Base-by-base conservation (phyloP, 1,140 invertebrate species). In the Bombus confusus region DNA sequence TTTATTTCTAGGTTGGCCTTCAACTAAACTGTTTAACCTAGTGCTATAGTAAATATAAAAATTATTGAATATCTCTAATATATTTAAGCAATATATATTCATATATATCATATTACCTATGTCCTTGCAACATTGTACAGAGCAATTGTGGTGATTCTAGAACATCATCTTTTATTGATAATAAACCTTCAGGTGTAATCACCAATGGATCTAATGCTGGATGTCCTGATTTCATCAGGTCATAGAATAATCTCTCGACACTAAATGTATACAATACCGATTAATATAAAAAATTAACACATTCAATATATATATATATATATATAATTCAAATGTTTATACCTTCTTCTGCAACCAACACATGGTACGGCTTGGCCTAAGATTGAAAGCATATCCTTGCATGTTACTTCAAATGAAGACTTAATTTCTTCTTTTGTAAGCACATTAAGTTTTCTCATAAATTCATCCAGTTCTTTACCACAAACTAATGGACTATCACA, bases 311-410 rank as follows among this genome's bases (percentile, higher is more conserved):
- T 28, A 76, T n/a, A 64, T 43, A 31, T 18, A 25, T 28, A 76
- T n/a, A 39, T 64, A 4, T 59, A 59, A 74, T 25, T 72, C 3
- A 22, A 69, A 28, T 12, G 39, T 62, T 74, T 31, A 78, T 96
- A 98, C 98, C 98, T 98, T 96, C 97, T 96, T 89, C 98, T 96
- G 95, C 98, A 99, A 73, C 98, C 98, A 93, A 99, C 98, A 96
- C 98, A 99, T 78, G 98, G 98, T 91, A 99, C 98, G 92, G 97
- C 97, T 95, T 98, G 98, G 95, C 98, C 97, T 77, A 99, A 95
- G 92, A 98, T 97, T 89, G 96, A 96, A 91, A 98, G 96, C 82
- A 99, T 97, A 95, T 98, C 97, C 90, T 97, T 96, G 91, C 96
- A 97, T n/a, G 97, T 97, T 64, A 98, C 98, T 96, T 97, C 96